These are phyloP conservation scores for Xylocopa sonorina DNA, from an alignment of 1,140 invertebrate species.

Conservation along the genomic window DNA sequence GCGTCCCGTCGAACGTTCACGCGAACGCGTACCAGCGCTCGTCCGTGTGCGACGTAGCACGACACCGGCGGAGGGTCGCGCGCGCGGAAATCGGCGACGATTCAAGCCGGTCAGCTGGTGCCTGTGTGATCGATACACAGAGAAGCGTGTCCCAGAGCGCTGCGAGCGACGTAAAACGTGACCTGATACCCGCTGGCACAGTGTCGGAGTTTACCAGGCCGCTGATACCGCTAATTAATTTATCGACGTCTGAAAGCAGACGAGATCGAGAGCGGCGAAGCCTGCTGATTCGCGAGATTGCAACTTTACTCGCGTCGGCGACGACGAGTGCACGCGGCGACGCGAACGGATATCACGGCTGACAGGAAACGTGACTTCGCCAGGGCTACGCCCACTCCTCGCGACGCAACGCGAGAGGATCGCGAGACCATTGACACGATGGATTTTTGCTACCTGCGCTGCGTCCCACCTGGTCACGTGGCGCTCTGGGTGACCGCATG, in stretches of 20 bases:
- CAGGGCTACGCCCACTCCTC: background rate
- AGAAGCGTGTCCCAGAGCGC: slow-evolving; percentile 42
- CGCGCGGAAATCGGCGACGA: slow-evolving; percentile 51
- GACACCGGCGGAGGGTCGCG: background rate
- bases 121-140: slow-evolving; percentile 38
- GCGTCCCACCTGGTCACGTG: background rate
- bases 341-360: background rate
- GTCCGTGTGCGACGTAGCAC: background rate
- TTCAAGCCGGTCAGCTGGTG: slow-evolving; percentile 30
- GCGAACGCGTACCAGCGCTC: background rate
- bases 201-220: slow-evolving; percentile 46
- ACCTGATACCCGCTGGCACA: slow-evolving; percentile 41
- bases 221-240: slow-evolving; percentile 61
- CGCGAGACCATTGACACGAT: background rate
- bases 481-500: background rate
- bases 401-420: slow-evolving; percentile 2
- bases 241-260: slow-evolving; percentile 47
- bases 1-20: background rate
- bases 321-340: background rate
- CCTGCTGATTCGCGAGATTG: slow-evolving; percentile 46
- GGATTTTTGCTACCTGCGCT: background rate
- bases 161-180: slow-evolving; percentile 45
- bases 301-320: slow-evolving; percentile 3
- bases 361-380: slow-evolving; percentile 51
- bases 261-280: slow-evolving; percentile 19